Evolutionary conservation across 2,888 invertebrate genomes (phyloP), one percentile per base, ranked within the genome.

Genomic region (Drosophila phalerata): DNA sequence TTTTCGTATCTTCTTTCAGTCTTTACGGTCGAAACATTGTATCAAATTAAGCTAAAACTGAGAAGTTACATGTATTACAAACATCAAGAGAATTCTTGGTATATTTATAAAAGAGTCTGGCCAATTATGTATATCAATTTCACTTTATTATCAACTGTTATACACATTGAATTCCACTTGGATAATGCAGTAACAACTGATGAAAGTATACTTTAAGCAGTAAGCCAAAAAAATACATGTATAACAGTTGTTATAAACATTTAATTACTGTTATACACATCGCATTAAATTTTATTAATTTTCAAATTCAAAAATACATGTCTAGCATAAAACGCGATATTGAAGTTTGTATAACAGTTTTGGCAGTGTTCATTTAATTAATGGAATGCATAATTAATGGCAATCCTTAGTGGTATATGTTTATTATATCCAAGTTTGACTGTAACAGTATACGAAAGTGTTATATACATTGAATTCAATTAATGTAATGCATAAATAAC

Each of bases 401-500:
- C 13, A 40, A 40, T 17, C 2, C 28, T 17, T 15, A 25, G 10
- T 10, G 5, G 15, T 22, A 10, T 0, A 25, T 3, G 15, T 22
- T 11, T 22, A 0, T 34, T 43, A 25, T 15, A 32, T 8, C 4
- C 11, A 22, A 3, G 43, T 17, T 34, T 17, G 47, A 19, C 34
- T 37, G 37, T 57, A 37, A 8, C 17, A 19, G 57, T n/a, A n/a
- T 8, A 8, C 9, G 15, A 56, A 56, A 45, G 45, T 56, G 25
- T 56, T 25, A 45, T 47, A 57, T 28, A 28, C 37, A 37, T 37
- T 34, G 37, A 28, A 60, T 49, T 19, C 30, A 47, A 56, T 63
- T 48, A 57, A 49, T 57, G 64, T 57, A 64, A 57, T 57, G 42
- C 65, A 65, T 60, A 60, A 65, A 60, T 65, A 47, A 65, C 37